Evolutionary conservation across 2,888 invertebrate species (phyloP).

Genomic region (Drosophila longiperda): DNA sequence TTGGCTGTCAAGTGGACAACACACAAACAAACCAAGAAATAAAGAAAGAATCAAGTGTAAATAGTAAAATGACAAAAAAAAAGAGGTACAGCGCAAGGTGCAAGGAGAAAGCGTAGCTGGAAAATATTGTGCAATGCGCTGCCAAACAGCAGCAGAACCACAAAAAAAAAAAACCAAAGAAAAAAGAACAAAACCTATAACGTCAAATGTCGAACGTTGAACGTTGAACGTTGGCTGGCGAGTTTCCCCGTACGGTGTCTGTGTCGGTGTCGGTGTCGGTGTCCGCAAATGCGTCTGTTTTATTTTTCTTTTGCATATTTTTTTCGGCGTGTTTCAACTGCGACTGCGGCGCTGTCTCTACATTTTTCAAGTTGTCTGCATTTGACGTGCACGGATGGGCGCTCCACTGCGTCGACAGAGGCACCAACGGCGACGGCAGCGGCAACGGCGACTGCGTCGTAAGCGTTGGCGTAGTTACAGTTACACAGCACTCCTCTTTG

Average conservation of each 20-base stretch:
- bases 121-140: slow-evolving; percentile 77
- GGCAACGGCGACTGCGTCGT: slow-evolving; percentile 11
- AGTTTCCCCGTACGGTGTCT: neutral
- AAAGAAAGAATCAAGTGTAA: slow-evolving; percentile 20
- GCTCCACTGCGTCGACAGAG: slow-evolving; percentile 73
- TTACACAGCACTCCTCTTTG: slow-evolving; percentile 30
- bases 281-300: slow-evolving; percentile 73
- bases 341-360: slow-evolving; percentile 71
- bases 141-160: slow-evolving; percentile 66
- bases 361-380: slow-evolving; percentile 82
- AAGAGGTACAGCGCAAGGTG: slow-evolving; percentile 13
- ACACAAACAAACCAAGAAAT: slow-evolving; percentile 34
- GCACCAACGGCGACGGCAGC: slow-evolving; percentile 14
- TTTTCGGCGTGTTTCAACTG: slow-evolving; percentile 79
- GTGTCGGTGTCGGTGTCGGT: neutral
- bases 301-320: slow-evolving; percentile 81
- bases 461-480: slow-evolving; percentile 71
- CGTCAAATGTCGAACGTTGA: slow-evolving; percentile 77
- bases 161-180: slow-evolving; percentile 41
- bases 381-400: slow-evolving; percentile 81
- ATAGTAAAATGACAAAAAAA: slow-evolving; percentile 14
- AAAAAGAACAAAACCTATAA: slow-evolving; percentile 66
- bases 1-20: slow-evolving; percentile 73
- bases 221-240: slow-evolving; percentile 43
- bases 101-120: slow-evolving; percentile 24